Percentiles rank a stretch among this genome's conserved stretches.
Conservation (phyloP, 2,113 vertebrate species). For the Turnix velox region DNA sequence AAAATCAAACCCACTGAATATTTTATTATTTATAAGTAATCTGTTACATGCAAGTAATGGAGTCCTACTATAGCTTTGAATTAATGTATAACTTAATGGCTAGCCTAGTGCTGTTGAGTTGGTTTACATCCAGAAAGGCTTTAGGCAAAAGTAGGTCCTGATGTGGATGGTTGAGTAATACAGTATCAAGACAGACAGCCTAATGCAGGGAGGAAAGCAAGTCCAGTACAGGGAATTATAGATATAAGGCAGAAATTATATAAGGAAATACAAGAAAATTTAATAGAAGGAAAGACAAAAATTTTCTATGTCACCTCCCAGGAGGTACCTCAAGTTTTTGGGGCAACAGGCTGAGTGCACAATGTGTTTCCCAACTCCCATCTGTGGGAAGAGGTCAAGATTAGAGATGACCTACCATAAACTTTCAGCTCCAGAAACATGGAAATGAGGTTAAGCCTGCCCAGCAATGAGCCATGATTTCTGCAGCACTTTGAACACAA, state of each 20-base stretch:
- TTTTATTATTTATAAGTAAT: constrained; percentile 77
- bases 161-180: background rate
- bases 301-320: background rate
- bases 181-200: background rate
- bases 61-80: constrained; percentile 66
- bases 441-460: background rate
- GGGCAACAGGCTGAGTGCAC: background rate
- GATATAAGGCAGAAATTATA: background rate
- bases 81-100: constrained; percentile 76
- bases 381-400: background rate
- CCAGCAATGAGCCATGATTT: background rate
- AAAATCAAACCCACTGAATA: constrained; percentile 63
- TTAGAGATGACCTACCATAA: background rate
- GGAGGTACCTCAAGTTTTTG: background rate
- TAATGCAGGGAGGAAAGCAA: background rate
- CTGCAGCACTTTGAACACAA: background rate
- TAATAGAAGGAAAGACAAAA: background rate
- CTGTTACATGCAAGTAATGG: constrained; percentile 61
- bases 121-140: constrained; percentile 39
- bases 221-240: background rate
- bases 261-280: background rate
- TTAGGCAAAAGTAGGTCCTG: constrained; percentile 28
- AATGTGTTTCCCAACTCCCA: background rate
- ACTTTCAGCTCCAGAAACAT: background rate
- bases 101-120: background rate